A percentile compares a stretch with the other conserved stretches of the same genome.
phyloP scores from a whole-genome alignment of 2,797 vertebrate species.

The Gila robusta region DNA sequence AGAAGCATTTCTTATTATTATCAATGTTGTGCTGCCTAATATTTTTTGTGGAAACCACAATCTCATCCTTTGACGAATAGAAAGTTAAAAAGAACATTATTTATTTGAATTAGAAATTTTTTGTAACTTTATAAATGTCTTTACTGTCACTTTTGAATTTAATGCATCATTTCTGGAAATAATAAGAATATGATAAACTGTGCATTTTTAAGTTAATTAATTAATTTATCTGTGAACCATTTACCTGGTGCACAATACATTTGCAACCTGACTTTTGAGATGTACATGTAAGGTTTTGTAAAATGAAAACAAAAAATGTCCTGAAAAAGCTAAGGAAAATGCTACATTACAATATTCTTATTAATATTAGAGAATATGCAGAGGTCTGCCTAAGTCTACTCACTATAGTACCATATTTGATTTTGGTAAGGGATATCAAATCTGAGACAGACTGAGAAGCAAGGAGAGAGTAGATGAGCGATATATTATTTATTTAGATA shows the following conservation, averaged over 20 bases:
- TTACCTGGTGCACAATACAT: background rate
- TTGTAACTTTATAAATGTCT: background rate
- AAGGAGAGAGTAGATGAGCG: background rate
- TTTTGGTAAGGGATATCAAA: background rate
- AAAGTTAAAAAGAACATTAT: background rate
- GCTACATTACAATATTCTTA: background rate
- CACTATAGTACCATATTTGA: background rate
- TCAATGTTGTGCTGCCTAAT: background rate
- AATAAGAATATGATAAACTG: background rate
- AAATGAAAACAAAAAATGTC: background rate
- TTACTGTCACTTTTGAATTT: background rate
- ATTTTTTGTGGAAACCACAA: background rate
- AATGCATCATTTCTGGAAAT: background rate
- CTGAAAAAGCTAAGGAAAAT: background rate
- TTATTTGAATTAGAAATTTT: background rate
- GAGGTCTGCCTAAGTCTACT: background rate
- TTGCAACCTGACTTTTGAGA: background rate
- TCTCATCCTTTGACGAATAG: background rate
- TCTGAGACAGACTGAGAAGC: background rate
- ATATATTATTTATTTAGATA: background rate
- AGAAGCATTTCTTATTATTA: background rate
- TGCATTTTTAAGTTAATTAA: background rate
- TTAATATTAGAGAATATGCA: background rate
- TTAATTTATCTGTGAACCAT: background rate
- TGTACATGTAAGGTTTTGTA: background rate